Base-by-base conservation (phyloP, 2,797 vertebrate genomes). In the Sebastiscus albofasciatus region DNA sequence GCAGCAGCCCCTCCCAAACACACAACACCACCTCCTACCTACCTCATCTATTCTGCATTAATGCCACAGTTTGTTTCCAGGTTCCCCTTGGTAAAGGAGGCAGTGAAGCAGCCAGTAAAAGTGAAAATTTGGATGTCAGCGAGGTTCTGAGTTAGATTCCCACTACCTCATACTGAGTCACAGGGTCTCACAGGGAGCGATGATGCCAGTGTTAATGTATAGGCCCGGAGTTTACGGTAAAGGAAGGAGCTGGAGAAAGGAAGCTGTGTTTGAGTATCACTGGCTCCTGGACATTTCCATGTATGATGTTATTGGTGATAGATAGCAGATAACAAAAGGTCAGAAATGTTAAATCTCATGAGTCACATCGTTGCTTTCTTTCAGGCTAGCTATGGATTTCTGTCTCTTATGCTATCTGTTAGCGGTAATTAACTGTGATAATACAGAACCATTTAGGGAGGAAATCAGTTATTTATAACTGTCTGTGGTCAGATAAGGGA, bases 151-250 rank as follows among this genome's bases (percentile, higher is more conserved):
- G 34, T 71, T 70, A 56, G 52, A 81, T 68, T 86, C 77, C 80
- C 75, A 84, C 85, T 84, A 83, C 86, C 79, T 90, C 89, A 90
- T 75, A 73, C 65, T 85, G 84, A 85, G 72, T 89, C 78, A 86
- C 58, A 68, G 62, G 69, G 75, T 73, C 84, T 89, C 76, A 76
- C 59, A 76, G 62, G 26, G 65, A 78, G 62, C 20, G 58, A 59
- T 82, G 46, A 87, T 77, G 88, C 82, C 79, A 88, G 18, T 29
- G 67, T 69, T 84, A 58, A 81, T 70, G 75, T 64, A 78, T 6
- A 69, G 66, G 42, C 71, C 64, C 33, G 22, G 34, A 72, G 24
- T 82, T 78, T 78, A 70, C 39, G 65, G 34, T 18, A 67, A 87
- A 80, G 67, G 24, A 67, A 65, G 59, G 54, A 77, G 71, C 72